Percentiles rank a stretch among this genome's conserved stretches.
These are phyloP conservation scores for Troilus luridus DNA, from an alignment of 2,888 invertebrate genomes.

Conservation along the genomic window DNA sequence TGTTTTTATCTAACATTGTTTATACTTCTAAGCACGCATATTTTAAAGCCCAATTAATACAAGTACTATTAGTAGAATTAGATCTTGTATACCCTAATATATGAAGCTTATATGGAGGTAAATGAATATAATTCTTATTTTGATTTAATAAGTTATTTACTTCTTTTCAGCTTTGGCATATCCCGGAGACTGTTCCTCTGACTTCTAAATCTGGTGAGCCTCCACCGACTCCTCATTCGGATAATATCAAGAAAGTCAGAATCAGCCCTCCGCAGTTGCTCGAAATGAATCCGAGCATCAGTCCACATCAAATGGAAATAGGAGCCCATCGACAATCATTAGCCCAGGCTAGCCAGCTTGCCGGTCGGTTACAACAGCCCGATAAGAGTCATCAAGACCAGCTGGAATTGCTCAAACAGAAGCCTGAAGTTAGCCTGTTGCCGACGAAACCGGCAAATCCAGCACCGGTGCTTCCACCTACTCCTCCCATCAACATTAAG, in stretches of 20 bases:
- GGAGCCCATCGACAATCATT: not conserved
- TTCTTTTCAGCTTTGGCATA: constrained; percentile 68
- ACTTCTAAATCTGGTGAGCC: constrained; percentile 46
- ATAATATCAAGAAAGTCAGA: constrained; percentile 54
- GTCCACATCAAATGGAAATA: not conserved
- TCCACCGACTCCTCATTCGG: constrained; percentile 39
- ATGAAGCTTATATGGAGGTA: not conserved
- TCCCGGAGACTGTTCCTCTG: constrained; percentile 65
- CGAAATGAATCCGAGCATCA: not conserved
- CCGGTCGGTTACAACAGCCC: not conserved
- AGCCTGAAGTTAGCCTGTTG: constrained; percentile 35
- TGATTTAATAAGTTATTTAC: constrained; percentile 10
- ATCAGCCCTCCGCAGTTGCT: constrained; percentile 40
- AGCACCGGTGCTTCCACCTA: not conserved
- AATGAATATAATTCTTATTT: not conserved
- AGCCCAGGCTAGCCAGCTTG: not conserved
- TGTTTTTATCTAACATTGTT: not conserved
- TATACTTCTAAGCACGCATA: not conserved
- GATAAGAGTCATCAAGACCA: not conserved
- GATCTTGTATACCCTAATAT: not conserved
- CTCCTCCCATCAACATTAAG: not conserved
- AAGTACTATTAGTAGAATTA: not conserved
- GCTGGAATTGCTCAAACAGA: constrained; percentile 7
- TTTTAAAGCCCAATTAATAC: not conserved
- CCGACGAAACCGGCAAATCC: not conserved